Evolutionary conservation across 2,888 invertebrate species (phyloP).

Genomic region (Limnephilus auricula): DNA sequence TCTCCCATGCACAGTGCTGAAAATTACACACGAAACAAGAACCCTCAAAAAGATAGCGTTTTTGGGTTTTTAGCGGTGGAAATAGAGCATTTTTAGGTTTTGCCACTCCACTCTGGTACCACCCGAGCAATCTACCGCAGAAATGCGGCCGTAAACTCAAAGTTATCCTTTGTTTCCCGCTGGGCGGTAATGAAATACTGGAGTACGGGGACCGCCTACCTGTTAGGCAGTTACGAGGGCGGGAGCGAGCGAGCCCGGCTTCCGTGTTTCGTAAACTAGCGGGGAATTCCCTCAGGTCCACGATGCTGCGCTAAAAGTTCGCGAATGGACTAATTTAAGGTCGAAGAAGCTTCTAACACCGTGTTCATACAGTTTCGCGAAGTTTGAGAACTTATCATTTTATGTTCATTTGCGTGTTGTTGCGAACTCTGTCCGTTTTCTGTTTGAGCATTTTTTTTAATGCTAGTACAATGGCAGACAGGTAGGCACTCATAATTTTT

Average conservation of each 20-base stretch:
- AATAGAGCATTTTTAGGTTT: constrained; percentile 24
- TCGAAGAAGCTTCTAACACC: not conserved
- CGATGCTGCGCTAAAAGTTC: constrained; percentile 42
- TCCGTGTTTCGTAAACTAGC: not conserved
- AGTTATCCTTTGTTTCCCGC: constrained; percentile 19
- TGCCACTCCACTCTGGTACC: not conserved
- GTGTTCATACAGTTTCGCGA: not conserved
- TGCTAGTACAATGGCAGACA: not conserved
- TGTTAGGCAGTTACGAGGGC: not conserved
- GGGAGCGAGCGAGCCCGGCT: not conserved
- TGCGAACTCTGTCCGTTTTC: not conserved
- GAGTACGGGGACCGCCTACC: not conserved
- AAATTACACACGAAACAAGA: not conserved
- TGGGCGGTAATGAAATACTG: constrained; percentile 33
- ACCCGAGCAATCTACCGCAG: not conserved
- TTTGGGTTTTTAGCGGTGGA: not conserved
- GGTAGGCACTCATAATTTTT: not conserved
- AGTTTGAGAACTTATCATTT: not conserved
- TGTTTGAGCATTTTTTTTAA: not conserved
- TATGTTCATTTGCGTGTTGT: not conserved
- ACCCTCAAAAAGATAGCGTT: not conserved
- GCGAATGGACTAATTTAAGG: constrained; percentile 33
- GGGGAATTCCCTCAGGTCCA: constrained; percentile 38
- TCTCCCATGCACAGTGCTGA: not conserved
- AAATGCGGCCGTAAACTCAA: constrained; percentile 23